Evolutionary conservation across 2,113 vertebrate species (phyloP), one percentile per base, ranked within the genome.

Genomic region (Dissostichus mawsoni): DNA sequence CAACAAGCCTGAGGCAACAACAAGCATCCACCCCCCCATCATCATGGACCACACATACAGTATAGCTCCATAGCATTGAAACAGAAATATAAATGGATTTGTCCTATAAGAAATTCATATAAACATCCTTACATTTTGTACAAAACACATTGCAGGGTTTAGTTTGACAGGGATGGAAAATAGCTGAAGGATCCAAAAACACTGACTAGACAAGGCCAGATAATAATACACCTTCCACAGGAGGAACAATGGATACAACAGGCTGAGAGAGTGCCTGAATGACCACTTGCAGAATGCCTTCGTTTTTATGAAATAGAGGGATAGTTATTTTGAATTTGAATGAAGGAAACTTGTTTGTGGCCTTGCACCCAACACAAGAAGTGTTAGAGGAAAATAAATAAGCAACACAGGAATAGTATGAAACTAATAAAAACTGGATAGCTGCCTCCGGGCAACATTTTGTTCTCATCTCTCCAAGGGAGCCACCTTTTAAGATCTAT

Each of bases 161-260:
- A 45, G 20, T 48, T 65, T 77, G 68, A 78, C 72, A 75, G 52
- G 66, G 69, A 76, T 52, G 14, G 68, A 74, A 51, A 73, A 74
- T 16, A 29, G 64, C 70, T 52, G 62, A 68, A 29, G 44, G 53
- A 50, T 76, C 11, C 84, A 80, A 80, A 77, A 69, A 51, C 64
- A 57, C 64, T 59, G 14, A 41, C 36, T 11, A 57, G 20, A 80
- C 78, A 83, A 33, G n/a, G 23, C 48, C 50, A 74, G 61, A 50
- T 73, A 85, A 76, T 70, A 77, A 45, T 33, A 48, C 67, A 56
- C 20, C 20, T 8, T 65, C 17, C 63, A 59, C 50, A 44, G n/a
- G 56, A 57, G 50, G 41, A 80, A 65, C 18, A 47, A 11, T 64
- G 68, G 23, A 64, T 47, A 72, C 68, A 59, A 48, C 64, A 62